These are phyloP conservation scores for Gymnothorax javanicus DNA, from an alignment of 2,797 vertebrate species.

Conservation along the genomic window DNA sequence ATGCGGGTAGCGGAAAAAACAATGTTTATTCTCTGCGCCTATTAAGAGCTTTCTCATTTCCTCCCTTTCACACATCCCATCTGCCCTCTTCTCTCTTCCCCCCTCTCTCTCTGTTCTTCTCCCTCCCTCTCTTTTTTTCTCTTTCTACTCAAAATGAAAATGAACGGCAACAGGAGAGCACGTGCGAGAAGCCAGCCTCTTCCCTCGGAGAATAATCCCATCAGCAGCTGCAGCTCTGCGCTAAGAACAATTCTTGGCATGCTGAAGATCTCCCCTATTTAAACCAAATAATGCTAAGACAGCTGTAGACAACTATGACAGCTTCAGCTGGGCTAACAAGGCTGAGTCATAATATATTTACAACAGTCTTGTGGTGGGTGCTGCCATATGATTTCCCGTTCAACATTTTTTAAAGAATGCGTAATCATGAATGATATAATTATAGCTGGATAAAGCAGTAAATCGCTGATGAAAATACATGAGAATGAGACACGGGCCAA, in stretches of 20 bases:
- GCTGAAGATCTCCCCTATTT: not conserved
- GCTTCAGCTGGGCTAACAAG: not conserved
- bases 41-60: not conserved
- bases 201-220: not conserved
- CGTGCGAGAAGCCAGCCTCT: not conserved
- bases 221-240: not conserved
- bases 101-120: not conserved
- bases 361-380: not conserved
- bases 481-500: too few relatives aligned
- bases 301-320: not conserved
- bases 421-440: not conserved
- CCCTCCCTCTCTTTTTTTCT: not conserved
- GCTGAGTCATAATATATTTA: not conserved
- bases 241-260: not conserved
- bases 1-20: not conserved
- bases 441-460: not conserved
- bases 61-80: not conserved
- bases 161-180: not conserved
- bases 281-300: not conserved
- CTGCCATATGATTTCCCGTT: not conserved
- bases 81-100: slow-evolving; percentile 12
- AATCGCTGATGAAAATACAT: too few relatives aligned
- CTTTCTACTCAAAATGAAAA: not conserved
- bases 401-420: not conserved
- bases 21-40: not conserved